phyloP scores from a whole-genome alignment of 2,113 vertebrate genomes.

The Cacatua alba region DNA sequence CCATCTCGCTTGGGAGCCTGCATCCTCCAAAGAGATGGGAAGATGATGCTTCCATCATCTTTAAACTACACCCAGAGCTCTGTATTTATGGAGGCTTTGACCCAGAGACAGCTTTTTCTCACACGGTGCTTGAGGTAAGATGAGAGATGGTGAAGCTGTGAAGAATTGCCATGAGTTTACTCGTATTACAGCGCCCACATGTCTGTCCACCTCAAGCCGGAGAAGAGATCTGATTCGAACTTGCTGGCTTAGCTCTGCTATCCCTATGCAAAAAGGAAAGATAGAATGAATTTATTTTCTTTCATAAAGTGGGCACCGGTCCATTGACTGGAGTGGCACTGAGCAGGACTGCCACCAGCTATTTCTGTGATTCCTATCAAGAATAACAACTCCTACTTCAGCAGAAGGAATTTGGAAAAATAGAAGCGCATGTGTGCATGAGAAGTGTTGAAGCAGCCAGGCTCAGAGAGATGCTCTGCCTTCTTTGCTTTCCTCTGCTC shows the following conservation, averaged over 20 bases:
- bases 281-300: background rate
- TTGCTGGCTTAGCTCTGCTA: background rate
- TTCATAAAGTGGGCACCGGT: background rate
- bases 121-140: background rate
- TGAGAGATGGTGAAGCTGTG: fast-evolving
- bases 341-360: background rate
- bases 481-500: background rate
- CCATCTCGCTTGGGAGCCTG: background rate
- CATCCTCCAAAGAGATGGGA: background rate
- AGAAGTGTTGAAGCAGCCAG: background rate
- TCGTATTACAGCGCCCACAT: background rate
- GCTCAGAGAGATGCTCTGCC: background rate
- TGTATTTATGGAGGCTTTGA: background rate
- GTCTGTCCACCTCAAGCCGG: background rate
- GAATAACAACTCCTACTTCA: background rate
- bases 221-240: background rate
- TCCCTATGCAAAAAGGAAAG: background rate
- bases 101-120: background rate
- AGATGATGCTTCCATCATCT: background rate
- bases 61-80: background rate
- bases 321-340: background rate
- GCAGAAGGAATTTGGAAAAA: background rate
- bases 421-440: fast-evolving
- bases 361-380: background rate
- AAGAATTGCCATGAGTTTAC: background rate